A percentile compares a stretch with the other conserved stretches of the same genome.
phyloP scores from a whole-genome alignment of 2,888 invertebrate species.

The Acanthosoma haemorrhoidale region DNA sequence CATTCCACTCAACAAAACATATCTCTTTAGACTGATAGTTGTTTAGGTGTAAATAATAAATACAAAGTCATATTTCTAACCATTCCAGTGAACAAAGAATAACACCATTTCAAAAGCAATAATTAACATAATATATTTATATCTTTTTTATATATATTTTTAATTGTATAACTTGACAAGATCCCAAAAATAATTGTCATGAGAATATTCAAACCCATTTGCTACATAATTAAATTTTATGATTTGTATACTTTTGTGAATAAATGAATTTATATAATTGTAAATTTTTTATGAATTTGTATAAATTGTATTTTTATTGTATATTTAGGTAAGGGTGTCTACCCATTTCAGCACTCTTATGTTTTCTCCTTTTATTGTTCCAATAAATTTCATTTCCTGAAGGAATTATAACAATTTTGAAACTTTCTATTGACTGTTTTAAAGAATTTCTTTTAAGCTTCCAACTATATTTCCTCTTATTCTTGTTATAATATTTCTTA shows the following conservation, averaged over 20 bases:
- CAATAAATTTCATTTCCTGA: not conserved
- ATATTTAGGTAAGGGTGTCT: too few relatives aligned
- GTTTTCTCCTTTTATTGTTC: not conserved
- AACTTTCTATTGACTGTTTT: too few relatives aligned
- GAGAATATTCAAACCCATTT: not conserved
- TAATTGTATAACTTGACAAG: not conserved
- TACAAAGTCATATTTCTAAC: conserved; percentile 20
- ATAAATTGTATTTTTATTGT: not conserved
- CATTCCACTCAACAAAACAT: conserved; percentile 35
- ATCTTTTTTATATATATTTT: conserved; percentile 9
- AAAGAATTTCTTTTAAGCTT: too few relatives aligned
- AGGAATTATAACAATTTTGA: not conserved
- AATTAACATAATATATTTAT: conserved; percentile 16
- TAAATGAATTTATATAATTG: not conserved
- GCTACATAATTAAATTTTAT: conserved; percentile 2
- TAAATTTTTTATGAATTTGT: conserved; percentile 1
- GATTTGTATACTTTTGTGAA: conserved; percentile 4
- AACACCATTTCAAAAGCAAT: conserved; percentile 25
- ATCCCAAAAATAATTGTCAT: not conserved
- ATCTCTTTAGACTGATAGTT: conserved; percentile 36
- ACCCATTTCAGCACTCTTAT: not conserved
- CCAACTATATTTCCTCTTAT: too few relatives aligned
- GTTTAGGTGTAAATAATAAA: conserved; percentile 27
- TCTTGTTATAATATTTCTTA: too few relatives aligned
- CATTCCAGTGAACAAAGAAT: conserved; percentile 18